These are phyloP conservation scores for Steatornis caripensis DNA, from an alignment of 2,113 vertebrate species.

Conservation along the genomic window DNA sequence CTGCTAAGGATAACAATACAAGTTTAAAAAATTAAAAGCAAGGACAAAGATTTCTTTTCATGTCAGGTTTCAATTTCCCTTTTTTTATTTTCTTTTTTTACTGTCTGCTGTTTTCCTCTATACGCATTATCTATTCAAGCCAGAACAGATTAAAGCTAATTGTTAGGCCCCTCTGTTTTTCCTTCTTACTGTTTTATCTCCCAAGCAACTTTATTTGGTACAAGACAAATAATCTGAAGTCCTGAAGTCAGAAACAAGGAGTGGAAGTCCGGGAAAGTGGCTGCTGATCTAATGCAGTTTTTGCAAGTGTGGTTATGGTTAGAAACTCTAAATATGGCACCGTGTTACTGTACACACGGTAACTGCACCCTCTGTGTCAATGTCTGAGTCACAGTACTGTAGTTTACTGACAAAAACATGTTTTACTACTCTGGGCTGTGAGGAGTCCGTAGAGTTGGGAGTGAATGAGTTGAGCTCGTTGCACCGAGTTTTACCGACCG, in stretches of 20 bases:
- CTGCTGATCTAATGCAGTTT: slow-evolving; percentile 64
- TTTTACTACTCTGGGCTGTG: slow-evolving; percentile 1
- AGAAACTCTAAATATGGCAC: slow-evolving; percentile 62
- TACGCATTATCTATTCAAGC: background rate
- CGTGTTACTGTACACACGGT: slow-evolving; percentile 43
- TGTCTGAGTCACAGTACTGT: slow-evolving; percentile 49
- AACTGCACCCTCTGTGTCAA: slow-evolving; percentile 50
- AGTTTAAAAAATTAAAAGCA: background rate
- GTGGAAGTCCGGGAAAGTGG: slow-evolving; percentile 51
- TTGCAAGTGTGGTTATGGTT: slow-evolving; percentile 60
- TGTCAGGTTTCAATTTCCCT: background rate
- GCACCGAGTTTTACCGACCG: background rate
- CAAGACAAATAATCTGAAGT: slow-evolving; percentile 59
- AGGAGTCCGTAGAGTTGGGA: background rate
- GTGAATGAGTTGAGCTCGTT: background rate
- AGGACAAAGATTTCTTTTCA: background rate
- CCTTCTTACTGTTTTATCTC: slow-evolving; percentile 14
- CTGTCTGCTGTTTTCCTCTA: background rate
- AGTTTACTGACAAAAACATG: slow-evolving; percentile 53
- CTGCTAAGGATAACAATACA: background rate
- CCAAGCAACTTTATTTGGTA: slow-evolving; percentile 56
- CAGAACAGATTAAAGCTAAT: background rate
- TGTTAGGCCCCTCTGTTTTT: slow-evolving; percentile 30
- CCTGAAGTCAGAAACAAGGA: slow-evolving; percentile 51
- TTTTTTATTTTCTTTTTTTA: too few species aligned